These are phyloP conservation scores for Motacilla tschutschensis DNA, from an alignment of 2,113 vertebrate genomes.

Conservation along the genomic window DNA sequence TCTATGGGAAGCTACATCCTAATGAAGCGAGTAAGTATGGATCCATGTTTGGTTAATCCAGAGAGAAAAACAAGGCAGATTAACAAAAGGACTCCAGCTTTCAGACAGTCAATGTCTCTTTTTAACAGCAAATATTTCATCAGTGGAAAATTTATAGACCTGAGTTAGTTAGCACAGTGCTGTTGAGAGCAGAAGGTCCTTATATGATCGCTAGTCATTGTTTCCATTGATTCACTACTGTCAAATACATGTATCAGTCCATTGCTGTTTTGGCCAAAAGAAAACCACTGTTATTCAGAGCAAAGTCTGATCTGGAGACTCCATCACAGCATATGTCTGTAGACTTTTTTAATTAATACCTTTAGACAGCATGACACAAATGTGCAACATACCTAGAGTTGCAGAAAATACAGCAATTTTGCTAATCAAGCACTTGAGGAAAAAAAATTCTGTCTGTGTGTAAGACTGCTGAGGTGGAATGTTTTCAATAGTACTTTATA, in stretches of 20 bases:
- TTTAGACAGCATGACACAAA: neutral
- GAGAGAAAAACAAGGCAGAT: neutral
- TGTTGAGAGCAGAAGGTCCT: neutral
- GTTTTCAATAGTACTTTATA: neutral
- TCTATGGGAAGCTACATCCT: neutral
- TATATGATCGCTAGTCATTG: neutral
- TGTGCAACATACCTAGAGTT: neutral
- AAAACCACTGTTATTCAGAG: neutral
- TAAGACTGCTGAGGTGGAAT: neutral
- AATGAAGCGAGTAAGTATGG: neutral
- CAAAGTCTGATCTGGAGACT: neutral
- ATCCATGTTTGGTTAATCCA: neutral
- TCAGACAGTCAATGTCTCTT: neutral
- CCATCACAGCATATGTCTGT: neutral
- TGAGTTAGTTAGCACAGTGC: neutral
- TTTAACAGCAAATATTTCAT: neutral
- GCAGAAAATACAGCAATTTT: neutral
- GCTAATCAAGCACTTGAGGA: neutral
- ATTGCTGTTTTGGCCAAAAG: neutral
- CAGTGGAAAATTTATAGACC: neutral
- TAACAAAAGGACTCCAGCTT: neutral
- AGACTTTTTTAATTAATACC: neutral
- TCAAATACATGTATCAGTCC: neutral
- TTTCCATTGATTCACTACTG: neutral
- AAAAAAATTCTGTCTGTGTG: neutral